Evolutionary conservation across 2,888 invertebrate genomes (phyloP).

Genomic region (Chymomyza caudatula): DNA sequence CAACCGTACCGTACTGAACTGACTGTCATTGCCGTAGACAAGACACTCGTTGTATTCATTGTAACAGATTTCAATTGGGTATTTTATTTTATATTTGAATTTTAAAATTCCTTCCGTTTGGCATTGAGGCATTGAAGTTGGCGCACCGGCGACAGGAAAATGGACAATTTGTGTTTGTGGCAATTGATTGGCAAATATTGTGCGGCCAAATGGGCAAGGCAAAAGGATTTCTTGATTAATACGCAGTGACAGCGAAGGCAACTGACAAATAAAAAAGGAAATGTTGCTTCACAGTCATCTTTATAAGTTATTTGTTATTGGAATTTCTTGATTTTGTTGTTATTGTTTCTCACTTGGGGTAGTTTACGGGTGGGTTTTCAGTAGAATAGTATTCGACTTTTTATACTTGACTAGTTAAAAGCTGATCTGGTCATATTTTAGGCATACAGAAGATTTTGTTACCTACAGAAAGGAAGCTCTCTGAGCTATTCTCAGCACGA

Average conservation of each 20-base stretch:
- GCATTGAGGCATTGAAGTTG: constrained; percentile 32
- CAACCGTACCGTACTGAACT: constrained; percentile 28
- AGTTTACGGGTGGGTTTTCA: no score
- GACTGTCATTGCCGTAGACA: constrained; percentile 47
- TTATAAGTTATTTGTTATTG: constrained; percentile 4
- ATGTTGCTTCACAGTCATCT: neutral
- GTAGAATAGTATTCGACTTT: no score
- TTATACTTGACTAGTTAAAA: no score
- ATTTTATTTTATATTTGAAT: constrained; percentile 76
- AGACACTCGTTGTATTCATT: constrained; percentile 46
- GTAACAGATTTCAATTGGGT: constrained; percentile 75
- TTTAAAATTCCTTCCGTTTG: constrained; percentile 73
- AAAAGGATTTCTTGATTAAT: constrained; percentile 69
- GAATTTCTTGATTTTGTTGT: neutral
- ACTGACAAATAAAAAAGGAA: neutral
- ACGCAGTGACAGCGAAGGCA: constrained; percentile 46
- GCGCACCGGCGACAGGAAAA: constrained; percentile 74
- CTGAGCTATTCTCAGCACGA: no score
- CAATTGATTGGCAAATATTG: constrained; percentile 77
- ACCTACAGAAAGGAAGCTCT: no score
- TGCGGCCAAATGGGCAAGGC: constrained; percentile 51
- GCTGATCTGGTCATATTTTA: no score
- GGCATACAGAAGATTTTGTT: no score
- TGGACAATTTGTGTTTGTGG: constrained; percentile 77
- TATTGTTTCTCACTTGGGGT: neutral